Evolutionary conservation across 2,113 vertebrate species (phyloP), one percentile per base, ranked within the genome.

Genomic region (Tenebrosternarchus preto): DNA sequence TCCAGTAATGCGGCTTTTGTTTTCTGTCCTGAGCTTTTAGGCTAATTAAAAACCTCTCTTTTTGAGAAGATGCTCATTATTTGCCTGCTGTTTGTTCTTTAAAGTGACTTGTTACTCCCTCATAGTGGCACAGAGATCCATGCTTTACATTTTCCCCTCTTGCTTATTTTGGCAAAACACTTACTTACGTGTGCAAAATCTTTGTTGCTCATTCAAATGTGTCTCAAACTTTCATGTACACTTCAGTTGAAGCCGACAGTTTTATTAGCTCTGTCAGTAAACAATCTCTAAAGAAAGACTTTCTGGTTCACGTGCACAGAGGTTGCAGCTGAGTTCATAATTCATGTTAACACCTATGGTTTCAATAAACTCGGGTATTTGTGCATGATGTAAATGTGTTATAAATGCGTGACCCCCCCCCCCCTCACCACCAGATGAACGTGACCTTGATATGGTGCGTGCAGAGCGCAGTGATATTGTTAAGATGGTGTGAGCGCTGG

Each of bases 1-100:
- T 64, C 81, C 68, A 86, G 88, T 87, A 82, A 69, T 85, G 85
- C 86, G 87, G 77, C 73, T 86, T 91, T 89, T 77, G 82, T 88
- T 89, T 84, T 85, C 78, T 72, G 83, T 89, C 82, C 56, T 76
- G 24, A 83, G 82, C 83, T 89, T 85, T 80, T 76, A 83, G 73
- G 66, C 63, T 83, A 83, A 86, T 84, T 84, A 87, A 77, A 83
- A 53, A 80, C 85, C 64, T 83, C 73, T 80, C 71, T 86, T 80
- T 63, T 79, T 67, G 56, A 74, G 63, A 75, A 83, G 57, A 82
- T 81, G 66, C 56, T 83, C 57, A 81, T 86, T 76, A 83, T 76
- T 80, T 73, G 19, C 67, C 69, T 63, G 46, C 31, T 60, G 39
- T 73, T 64, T 80, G 63, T 69, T 81, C 66, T 81, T 24, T 20